Percentiles rank a stretch among this genome's conserved stretches.
Evolutionary conservation across 2,888 invertebrate genomes (phyloP).

Genomic region (Limnephilus rhombicus): DNA sequence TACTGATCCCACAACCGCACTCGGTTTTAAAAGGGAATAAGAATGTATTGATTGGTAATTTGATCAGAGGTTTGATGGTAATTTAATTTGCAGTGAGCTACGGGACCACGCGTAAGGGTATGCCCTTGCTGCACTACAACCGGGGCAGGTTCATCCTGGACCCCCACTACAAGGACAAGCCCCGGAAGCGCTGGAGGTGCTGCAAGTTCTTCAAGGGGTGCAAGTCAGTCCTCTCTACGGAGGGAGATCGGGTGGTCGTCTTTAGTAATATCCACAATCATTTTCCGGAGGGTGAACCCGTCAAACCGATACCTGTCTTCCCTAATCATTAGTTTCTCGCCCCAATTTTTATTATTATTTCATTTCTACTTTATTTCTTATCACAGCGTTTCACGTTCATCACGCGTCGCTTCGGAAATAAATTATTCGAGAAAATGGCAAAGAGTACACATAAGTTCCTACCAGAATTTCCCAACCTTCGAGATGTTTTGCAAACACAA

Average conservation of each 20-base stretch:
- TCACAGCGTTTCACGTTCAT: neutral
- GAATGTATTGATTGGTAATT: neutral
- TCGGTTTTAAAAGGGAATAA: neutral
- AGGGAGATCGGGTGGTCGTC: neutral
- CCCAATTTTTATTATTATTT: neutral
- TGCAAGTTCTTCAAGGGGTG: conserved; percentile 46
- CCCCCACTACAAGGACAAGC: conserved; percentile 33
- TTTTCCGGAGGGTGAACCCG: conserved; percentile 2
- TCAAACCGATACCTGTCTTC: neutral
- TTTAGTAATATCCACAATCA: neutral
- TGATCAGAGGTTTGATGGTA: neutral
- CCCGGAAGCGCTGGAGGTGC: conserved; percentile 53
- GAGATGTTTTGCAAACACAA: neutral
- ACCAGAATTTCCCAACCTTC: neutral
- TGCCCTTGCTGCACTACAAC: conserved; percentile 43
- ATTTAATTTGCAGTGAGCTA: conserved; percentile 48
- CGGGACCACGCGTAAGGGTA: conserved; percentile 47
- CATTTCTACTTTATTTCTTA: too few relatives aligned
- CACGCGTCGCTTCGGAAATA: neutral
- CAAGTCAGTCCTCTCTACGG: neutral
- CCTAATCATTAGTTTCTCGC: neutral
- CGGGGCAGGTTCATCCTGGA: conserved; percentile 41
- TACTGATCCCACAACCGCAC: neutral
- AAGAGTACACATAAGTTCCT: neutral
- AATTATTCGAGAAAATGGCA: neutral